A percentile compares a stretch with the other conserved stretches of the same genome.
phyloP scores from a whole-genome alignment of 2,888 invertebrate species.

The Hypolimnas misippus region DNA sequence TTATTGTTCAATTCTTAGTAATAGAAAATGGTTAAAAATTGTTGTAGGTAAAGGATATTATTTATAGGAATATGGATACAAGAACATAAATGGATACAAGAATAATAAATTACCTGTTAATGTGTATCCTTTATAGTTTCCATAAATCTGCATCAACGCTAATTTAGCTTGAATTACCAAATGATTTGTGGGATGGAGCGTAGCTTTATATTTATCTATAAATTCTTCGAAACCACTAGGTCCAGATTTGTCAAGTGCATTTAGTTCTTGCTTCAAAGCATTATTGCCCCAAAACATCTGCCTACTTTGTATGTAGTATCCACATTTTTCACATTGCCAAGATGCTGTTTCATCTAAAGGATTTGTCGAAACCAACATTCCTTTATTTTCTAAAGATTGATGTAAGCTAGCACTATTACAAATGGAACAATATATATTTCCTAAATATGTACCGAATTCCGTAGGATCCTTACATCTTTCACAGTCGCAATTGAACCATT shows the following conservation, averaged over 20 bases:
- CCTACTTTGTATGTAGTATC: constrained; percentile 80
- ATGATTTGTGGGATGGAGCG: constrained; percentile 87
- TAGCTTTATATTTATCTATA: constrained; percentile 84
- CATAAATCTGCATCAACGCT: constrained; percentile 88
- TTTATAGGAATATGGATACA: neutral
- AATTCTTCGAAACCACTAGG: constrained; percentile 86
- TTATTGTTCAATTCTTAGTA: too few species aligned
- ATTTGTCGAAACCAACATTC: constrained; percentile 84
- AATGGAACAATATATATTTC: constrained; percentile 86
- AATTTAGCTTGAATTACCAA: constrained; percentile 88
- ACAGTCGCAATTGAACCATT: constrained; percentile 89
- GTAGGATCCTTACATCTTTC: constrained; percentile 87
- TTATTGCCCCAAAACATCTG: constrained; percentile 86
- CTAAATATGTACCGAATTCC: constrained; percentile 86
- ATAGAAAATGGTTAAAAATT: too few species aligned
- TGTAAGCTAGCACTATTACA: constrained; percentile 78
- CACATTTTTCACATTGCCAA: constrained; percentile 88
- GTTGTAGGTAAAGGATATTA: neutral
- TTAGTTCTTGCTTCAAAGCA: constrained; percentile 85
- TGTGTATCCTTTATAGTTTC: constrained; percentile 82
- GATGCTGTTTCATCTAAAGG: constrained; percentile 83
- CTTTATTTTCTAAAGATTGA: constrained; percentile 53
- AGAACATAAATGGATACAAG: neutral
- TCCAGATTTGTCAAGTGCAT: constrained; percentile 76
- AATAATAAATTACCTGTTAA: constrained; percentile 74